Base-by-base conservation (phyloP, 2,888 invertebrate genomes). In the Coelogynopora nodosa region DNA sequence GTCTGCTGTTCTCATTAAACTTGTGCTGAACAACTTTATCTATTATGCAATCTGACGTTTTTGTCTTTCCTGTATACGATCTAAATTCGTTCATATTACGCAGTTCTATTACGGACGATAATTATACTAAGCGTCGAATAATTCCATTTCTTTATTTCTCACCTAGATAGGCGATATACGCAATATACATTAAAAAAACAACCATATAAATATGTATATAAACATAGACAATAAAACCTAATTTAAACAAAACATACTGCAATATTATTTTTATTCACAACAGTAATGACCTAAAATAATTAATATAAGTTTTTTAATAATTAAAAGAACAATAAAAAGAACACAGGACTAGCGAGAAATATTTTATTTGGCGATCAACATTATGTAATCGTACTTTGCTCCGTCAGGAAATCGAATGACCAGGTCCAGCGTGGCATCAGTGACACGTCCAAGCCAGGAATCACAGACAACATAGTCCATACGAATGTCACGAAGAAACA, bases 351-450 rank as follows among this genome's bases (percentile, higher is more conserved):
- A n/a, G n/a, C n/a, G n/a, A n/a, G n/a, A n/a, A n/a, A n/a, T n/a
- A n/a, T n/a, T n/a, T n/a, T n/a, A n/a, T n/a, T n/a, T n/a, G n/a
- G n/a, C n/a, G n/a, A n/a, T n/a, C n/a, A n/a, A n/a, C n/a, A n/a
- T n/a, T n/a, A n/a, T n/a, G n/a, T n/a, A n/a, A n/a, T n/a, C n/a
- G n/a, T n/a, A 84, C 84, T 49, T 29, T 31, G 85, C 85, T 27
- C 85, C 85, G 67, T 85, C 85, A 27, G 29, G 67, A 67, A 85
- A 85, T 67, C 74, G 67, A 27, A 85, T 28, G 74, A 85, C 30
- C 0, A 85, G 28, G 67, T 85, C 85, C 27, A 85, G 2, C n/a
- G 67, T 28, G 1, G 67, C 49, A 27, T 85, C 85, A 27, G 74
- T 18, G 1, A 85, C 85, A 26, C 74, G 67, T 5, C 85, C 85